These are phyloP conservation scores for Apus apus DNA, from an alignment of 2,113 vertebrate genomes.

Conservation along the genomic window DNA sequence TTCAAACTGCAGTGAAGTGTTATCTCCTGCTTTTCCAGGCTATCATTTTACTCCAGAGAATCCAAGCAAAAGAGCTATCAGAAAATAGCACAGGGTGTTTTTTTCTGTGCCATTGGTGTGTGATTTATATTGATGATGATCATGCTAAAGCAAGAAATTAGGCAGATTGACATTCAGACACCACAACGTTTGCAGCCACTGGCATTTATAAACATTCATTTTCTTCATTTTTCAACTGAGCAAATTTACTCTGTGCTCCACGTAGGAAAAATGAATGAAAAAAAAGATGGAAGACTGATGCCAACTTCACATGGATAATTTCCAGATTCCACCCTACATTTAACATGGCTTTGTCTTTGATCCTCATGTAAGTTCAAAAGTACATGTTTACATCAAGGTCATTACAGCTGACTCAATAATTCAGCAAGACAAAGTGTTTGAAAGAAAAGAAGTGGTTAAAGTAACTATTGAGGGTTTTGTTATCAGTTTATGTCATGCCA, in stretches of 20 bases:
- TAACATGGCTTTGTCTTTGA: constrained; percentile 15
- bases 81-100: neutral
- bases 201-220: neutral
- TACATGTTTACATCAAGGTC: constrained; percentile 55
- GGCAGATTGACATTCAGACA: neutral
- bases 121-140: neutral
- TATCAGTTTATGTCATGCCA: constrained; percentile 28
- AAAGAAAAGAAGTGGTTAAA: constrained; percentile 55
- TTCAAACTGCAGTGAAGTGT: neutral
- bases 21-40: neutral
- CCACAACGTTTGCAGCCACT: neutral
- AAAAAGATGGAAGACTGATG: constrained; percentile 14
- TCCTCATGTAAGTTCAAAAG: constrained; percentile 24
- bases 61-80: neutral
- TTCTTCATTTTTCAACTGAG: neutral
- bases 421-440: neutral
- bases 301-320: neutral
- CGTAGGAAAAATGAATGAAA: neutral
- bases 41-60: neutral
- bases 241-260: neutral
- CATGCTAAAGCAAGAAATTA: neutral
- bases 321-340: neutral
- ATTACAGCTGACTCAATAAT: constrained; percentile 33
- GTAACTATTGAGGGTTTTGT: neutral
- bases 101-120: neutral